Evolutionary conservation across 2,113 vertebrate genomes (phyloP), one percentile per base, ranked within the genome.

Genomic region (Hyaena hyaena): DNA sequence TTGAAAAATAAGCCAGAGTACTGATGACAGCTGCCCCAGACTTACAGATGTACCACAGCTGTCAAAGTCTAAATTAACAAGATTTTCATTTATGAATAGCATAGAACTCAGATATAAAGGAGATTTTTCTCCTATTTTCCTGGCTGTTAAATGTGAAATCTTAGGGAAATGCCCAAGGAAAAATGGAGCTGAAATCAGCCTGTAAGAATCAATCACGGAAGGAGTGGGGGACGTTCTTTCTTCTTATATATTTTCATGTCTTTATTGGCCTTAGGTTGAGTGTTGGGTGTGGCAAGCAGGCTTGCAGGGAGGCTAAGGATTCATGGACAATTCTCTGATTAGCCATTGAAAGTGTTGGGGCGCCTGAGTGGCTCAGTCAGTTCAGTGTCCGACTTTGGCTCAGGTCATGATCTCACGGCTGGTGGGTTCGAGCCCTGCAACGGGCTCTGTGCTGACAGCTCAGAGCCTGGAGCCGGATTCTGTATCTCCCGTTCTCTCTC

Each of bases 21-120:
- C 96, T 95, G 83, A 96, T 98, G 98, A 98, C 98, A 99, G 99
- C 98, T 99, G 98, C 96, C 98, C 96, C 95, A 0, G 14, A 98
- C 98, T 95, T 97, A 97, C 93, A 98, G 98, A 98, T 97, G 98
- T 88, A 96, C 94, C 98, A 97, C 98, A 99, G 98, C 98, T 99
- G 98, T 97, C 39, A 0, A 96, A 97, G 90, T 97, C 96, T 98
- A 98, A 99, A 98, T 98, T 98, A 99, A 98, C 98, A 98, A 96
- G 91, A 98, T 98, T 98, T 98, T 97, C 97, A 98, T 98, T 99
- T 98, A 97, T 92, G 97, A 98, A 95, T 93, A 97, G 96, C 93
- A 97, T 93, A 98, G 95, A 97, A 97, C 43, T 90, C 96, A 98
- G 96, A 98, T 98, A 98, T 96, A 95, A 98, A 65, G 80, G 65